Evolutionary conservation across 2,797 vertebrate genomes (phyloP), one percentile per base, ranked within the genome.

Genomic region (Sebastiscus albofasciatus): DNA sequence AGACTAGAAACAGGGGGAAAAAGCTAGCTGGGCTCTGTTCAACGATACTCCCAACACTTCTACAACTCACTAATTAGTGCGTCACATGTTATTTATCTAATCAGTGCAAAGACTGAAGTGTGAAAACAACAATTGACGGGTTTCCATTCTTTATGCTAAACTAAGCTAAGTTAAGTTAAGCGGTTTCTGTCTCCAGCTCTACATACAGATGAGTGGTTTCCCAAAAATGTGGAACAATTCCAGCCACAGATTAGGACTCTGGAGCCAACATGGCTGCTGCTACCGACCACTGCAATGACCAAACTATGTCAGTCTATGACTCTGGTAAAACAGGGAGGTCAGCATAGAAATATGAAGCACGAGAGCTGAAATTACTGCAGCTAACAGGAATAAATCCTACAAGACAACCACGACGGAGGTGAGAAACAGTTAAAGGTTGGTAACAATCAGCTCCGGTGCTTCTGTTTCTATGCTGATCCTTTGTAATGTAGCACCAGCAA

Each of bases 401-500:
- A 27, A 27, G 42, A 16, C 0, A 67, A 56, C 39, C 20, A 42
- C 6, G 3, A 75, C 49, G 6, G 31, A 26, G 11, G 36, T 72
- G 55, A 70, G 70, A 67, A 42, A 68, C 24, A 13, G 61, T 56
- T 67, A 29, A 67, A 55, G 31, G 75, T 27, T 34, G 75, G 34
- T 29, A 54, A 75, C 34, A 26, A 78, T 80, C 67, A 67, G 80
- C 80, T 84, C 24, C 2, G 65, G 79, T 7, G 20, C 67, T 77
- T 81, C 68, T 7, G 73, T 85, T 85, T 91, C 89, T 73, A 67
- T 7, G 75, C 54, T 52, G 82, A 86, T 79, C 80, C 75, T 84
- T 68, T 64, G 46, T 80, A 78, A 91, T 92, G 94, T 94, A 96
- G 96, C 96, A 97, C 96, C 96, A 95, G 94, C 96, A n/a, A 94